phyloP scores from a whole-genome alignment of 2,113 vertebrate species.

The Antennarius striatus region DNA sequence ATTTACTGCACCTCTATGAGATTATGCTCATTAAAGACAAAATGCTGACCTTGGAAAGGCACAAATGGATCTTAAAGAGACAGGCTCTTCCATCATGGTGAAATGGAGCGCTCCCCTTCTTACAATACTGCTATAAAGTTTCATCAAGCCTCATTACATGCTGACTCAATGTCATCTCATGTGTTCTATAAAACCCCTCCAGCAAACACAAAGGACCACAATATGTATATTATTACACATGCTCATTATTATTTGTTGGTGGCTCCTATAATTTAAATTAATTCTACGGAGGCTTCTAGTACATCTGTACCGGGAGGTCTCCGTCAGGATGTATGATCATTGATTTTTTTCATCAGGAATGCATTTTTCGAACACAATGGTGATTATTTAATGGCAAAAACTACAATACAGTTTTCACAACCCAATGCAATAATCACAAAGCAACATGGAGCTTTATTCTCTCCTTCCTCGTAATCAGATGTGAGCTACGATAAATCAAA shows the following conservation, averaged over 20 bases:
- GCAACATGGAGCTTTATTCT: neutral
- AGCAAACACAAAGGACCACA: slow-evolving; percentile 41
- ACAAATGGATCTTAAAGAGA: slow-evolving; percentile 73
- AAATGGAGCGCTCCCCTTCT: slow-evolving; percentile 65
- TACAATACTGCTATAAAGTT: slow-evolving; percentile 72
- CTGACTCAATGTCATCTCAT: slow-evolving; percentile 59
- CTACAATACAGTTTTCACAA: neutral
- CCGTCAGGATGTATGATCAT: neutral
- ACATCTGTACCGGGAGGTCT: slow-evolving; percentile 1
- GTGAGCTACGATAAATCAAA: slow-evolving; percentile 4
- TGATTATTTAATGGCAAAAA: slow-evolving; percentile 9
- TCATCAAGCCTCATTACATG: slow-evolving; percentile 71
- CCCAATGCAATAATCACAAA: slow-evolving; percentile 25
- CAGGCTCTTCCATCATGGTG: slow-evolving; percentile 65
- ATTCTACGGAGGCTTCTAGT: slow-evolving; percentile 18
- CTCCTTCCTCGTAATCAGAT: slow-evolving; percentile 16
- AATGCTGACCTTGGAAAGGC: slow-evolving; percentile 71
- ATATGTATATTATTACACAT: slow-evolving; percentile 29
- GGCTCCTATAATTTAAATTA: slow-evolving; percentile 21
- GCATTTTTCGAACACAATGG: neutral
- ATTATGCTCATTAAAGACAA: slow-evolving; percentile 63
- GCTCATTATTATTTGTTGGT: neutral
- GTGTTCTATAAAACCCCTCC: slow-evolving; percentile 43
- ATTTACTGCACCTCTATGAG: slow-evolving; percentile 53
- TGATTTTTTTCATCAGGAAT: slow-evolving; percentile 1